Percentiles rank a stretch among this genome's conserved stretches.
These are phyloP conservation scores for Acanthosepion esculentum DNA, from an alignment of 2,888 invertebrate genomes.

Conservation along the genomic window DNA sequence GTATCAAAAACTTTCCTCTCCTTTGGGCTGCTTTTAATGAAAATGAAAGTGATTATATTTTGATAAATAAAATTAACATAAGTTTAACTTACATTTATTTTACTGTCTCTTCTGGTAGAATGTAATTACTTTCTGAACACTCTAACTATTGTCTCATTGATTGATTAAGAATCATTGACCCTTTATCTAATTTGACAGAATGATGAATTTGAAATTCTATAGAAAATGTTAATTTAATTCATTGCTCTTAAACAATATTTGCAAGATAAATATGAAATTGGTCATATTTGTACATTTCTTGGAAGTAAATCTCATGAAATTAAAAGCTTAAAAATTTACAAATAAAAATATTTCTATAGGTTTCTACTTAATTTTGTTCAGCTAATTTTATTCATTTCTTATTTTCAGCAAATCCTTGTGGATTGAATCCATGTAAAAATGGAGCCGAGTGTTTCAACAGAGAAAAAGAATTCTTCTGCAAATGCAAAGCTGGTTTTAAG, in stretches of 20 bases:
- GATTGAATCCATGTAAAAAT: not conserved
- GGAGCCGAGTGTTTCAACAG: not conserved
- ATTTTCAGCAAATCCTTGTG: not conserved
- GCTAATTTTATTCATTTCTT: not conserved
- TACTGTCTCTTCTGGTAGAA: too few species aligned
- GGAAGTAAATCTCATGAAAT: not conserved
- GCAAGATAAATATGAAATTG: not conserved
- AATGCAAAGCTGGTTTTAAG: constrained; percentile 12
- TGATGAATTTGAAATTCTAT: not conserved
- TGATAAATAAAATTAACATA: too few species aligned
- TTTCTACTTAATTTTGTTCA: not conserved
- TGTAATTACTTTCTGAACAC: too few species aligned
- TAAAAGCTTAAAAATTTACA: not conserved
- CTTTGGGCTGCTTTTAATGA: too few species aligned
- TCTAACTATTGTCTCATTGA: too few species aligned
- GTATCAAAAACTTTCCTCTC: too few species aligned
- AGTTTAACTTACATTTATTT: too few species aligned
- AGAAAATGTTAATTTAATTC: not conserved
- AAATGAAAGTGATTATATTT: too few species aligned
- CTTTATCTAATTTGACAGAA: not conserved
- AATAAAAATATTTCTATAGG: not conserved
- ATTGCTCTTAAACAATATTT: not conserved
- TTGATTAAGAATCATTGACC: not conserved
- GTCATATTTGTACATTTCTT: not conserved
- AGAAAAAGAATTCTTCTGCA: not conserved